Base-by-base conservation (phyloP, 2,797 vertebrate species). In the Trematomus bernacchii region DNA sequence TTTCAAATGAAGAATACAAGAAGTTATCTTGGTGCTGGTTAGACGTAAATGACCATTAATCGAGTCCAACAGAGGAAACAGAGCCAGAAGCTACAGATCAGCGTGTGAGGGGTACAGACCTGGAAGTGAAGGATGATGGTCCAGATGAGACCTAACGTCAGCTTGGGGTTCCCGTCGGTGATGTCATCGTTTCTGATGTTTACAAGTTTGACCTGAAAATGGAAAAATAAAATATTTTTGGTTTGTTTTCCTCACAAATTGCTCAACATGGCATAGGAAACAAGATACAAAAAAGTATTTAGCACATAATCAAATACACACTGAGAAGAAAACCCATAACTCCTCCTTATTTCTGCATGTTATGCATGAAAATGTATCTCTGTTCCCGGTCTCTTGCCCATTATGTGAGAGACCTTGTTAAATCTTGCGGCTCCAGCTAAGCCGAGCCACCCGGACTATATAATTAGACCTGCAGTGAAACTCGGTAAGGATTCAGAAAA, bases 51-150 rank as follows among this genome's bases (percentile, higher is more conserved):
- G 47, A 30, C 1, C 9, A 10, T 46, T 21, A 62, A 66, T 14
- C 2, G 19, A 64, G 7, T 58, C 27, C 0, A 54, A 18, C 9
- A 19, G 51, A 62, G 64, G 58, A 80, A 54, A 48, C 37, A 46
- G 19, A 68, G 33, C 5, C 10, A 51, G 37, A 13, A 43, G 42
- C 53, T 1, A 46, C 23, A 65, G 50, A 18, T n/a, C 10, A 57
- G 63, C 6, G 69, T 1, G 0, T 0, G 1, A n/a, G 23, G 2
- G 0, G 30, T 18, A 64, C 93, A 80, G 93, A 99, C 98, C 97
- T 99, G 98, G 94, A 99, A 99, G 93, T 99, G 98, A 65, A 99
- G 96, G 92, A 99, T 99, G 91, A 99, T 99, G 72, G 98, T 99
- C 98, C 98, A 99, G 91, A 99, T 99, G 86, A 99, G 96, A 55